Evolutionary conservation across 1,140 invertebrate genomes (phyloP), one percentile per base, ranked within the genome.

Genomic region (Lepidostoma basale): DNA sequence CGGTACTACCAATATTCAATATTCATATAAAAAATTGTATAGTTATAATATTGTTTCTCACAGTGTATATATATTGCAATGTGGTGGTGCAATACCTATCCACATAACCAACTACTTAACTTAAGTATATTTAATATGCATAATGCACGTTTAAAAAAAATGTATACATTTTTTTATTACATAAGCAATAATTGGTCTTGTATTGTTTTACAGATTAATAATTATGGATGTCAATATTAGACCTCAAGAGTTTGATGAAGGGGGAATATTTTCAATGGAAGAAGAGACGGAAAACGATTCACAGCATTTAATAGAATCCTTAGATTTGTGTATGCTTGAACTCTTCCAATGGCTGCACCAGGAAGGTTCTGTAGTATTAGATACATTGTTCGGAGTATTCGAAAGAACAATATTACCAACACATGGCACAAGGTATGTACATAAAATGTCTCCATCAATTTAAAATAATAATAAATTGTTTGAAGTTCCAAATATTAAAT

Each of bases 301-400:
- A 42, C 74, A 76, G 20, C 69, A 65, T 28, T 45, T 80, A 3
- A 75, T 74, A 3, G 74, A 78, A 4, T 77, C 78, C 3, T 69
- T 83, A 5, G 82, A 83, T 70, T 77, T 77, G 44, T 79, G 80
- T 62, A 83, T 83, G 81, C 33, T 80, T 16, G 82, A 83, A 70
- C 74, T 83, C 52, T 70, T 83, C 10, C 76, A 75, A 20, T 83
- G 82, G 82, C 63, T 83, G 3, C 76, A 83, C 47, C 77, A 80
- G 58, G 80, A 82, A 45, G 72, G 79, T 33, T 76, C 79, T 14
- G 75, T 75, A 1, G 76, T 75, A 0, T 68, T 83, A 14, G 69
- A 74, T 60, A 74, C 77, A 3, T 67, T 83, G 49, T 81, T 81
- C 71, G 77, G 73, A 74, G 77, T 82, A 9, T 83, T 81, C 73